Conservation (phyloP, 2,113 vertebrate genomes). For the Promerops cafer region DNA sequence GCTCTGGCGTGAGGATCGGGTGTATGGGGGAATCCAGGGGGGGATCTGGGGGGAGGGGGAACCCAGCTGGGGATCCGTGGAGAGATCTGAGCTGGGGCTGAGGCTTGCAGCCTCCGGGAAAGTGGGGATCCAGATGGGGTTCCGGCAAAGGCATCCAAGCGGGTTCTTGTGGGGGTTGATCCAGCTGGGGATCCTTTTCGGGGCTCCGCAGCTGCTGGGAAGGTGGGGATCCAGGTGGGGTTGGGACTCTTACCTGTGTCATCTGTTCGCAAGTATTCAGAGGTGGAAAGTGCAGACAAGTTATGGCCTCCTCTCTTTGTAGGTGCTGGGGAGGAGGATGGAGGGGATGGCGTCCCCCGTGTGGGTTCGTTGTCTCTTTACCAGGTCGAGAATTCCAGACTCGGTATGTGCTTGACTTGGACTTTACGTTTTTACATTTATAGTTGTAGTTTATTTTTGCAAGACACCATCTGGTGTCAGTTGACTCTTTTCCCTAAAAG, state of each 20-base stretch:
- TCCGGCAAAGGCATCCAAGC: no score
- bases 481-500: not conserved
- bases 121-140: not conserved
- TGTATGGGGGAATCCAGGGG: rapidly evolving
- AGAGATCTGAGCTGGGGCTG: no score
- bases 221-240: no score
- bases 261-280: not conserved
- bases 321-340: conserved; percentile 48
- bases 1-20: rapidly evolving
- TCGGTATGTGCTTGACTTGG: conserved; percentile 57
- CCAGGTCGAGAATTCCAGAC: conserved; percentile 72
- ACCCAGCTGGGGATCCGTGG: not conserved
- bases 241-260: no score
- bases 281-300: not conserved
- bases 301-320: not conserved
- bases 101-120: no score
- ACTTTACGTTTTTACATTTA: not conserved
- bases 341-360: not conserved
- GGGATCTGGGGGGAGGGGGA: no score
- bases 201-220: no score
- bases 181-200: not conserved
- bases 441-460: not conserved
- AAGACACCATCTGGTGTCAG: not conserved
- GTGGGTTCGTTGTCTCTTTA: conserved; percentile 73
- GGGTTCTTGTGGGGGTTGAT: not conserved